Conservation (phyloP, 2,797 vertebrate species). For the Poliocrania exsul region DNA sequence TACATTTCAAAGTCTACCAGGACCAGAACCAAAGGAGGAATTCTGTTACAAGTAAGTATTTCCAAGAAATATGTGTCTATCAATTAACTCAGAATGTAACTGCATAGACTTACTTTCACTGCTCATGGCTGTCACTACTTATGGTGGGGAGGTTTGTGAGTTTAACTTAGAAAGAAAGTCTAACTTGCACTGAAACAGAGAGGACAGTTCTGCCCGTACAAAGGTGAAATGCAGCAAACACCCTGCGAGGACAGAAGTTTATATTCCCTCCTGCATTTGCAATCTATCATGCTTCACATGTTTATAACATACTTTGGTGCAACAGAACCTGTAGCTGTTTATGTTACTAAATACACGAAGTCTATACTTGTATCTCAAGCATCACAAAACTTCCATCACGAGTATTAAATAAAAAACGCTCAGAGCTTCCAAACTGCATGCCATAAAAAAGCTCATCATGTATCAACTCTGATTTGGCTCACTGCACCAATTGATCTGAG, state of each 20-base stretch:
- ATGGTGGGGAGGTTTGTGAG: neutral
- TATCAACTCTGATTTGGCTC: neutral
- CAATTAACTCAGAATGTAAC: neutral
- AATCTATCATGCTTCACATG: neutral
- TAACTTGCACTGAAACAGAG: neutral
- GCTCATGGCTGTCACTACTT: neutral
- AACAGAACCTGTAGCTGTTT: neutral
- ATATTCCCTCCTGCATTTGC: neutral
- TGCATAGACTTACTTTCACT: neutral
- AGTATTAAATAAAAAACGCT: neutral
- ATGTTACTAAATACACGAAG: neutral
- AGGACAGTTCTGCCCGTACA: neutral
- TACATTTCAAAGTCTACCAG: neutral
- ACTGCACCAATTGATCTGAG: neutral
- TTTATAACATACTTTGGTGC: neutral
- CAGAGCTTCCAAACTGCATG: neutral
- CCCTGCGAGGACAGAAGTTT: neutral
- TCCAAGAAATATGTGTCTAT: neutral
- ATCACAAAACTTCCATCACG: neutral
- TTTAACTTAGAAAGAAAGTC: neutral
- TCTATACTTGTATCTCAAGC: neutral
- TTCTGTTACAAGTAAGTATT: neutral
- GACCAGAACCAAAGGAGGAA: neutral
- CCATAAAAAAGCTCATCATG: neutral
- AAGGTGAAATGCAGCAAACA: neutral